Evolutionary conservation across 2,797 vertebrate genomes (phyloP).

Genomic region (Lepilemur ruficaudatus): DNA sequence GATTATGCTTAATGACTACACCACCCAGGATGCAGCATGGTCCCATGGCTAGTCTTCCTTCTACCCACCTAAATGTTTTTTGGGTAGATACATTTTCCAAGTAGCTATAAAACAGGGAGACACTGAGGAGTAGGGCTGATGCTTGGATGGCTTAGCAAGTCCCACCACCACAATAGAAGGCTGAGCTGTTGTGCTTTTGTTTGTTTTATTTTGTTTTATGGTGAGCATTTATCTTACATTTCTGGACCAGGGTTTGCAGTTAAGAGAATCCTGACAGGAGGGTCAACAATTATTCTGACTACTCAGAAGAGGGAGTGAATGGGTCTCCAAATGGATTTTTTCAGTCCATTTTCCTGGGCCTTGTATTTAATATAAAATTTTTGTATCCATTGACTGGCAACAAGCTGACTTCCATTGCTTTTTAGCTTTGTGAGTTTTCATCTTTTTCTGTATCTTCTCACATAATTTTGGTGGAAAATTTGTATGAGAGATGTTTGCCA

Average conservation of each 20-base stretch:
- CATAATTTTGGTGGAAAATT: neutral
- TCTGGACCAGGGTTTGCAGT: neutral
- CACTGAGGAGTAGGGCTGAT: neutral
- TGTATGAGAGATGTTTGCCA: neutral
- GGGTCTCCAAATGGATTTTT: neutral
- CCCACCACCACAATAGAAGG: neutral
- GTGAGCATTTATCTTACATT: neutral
- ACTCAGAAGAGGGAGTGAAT: neutral
- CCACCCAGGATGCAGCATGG: neutral
- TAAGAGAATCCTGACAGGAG: neutral
- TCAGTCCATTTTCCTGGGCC: neutral
- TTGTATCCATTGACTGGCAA: neutral
- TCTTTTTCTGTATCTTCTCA: neutral
- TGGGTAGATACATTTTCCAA: neutral
- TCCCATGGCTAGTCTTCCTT: neutral
- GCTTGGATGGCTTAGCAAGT: neutral
- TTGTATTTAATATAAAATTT: neutral
- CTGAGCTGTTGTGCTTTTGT: neutral
- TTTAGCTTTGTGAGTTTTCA: neutral
- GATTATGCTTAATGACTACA: neutral
- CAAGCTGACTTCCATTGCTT: too few relatives aligned
- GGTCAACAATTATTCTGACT: neutral
- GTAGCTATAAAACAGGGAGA: neutral
- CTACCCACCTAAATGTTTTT: neutral
- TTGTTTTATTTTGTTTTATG: neutral